Conservation (phyloP, 2,888 invertebrate genomes). For the Axea sp. region DNA sequence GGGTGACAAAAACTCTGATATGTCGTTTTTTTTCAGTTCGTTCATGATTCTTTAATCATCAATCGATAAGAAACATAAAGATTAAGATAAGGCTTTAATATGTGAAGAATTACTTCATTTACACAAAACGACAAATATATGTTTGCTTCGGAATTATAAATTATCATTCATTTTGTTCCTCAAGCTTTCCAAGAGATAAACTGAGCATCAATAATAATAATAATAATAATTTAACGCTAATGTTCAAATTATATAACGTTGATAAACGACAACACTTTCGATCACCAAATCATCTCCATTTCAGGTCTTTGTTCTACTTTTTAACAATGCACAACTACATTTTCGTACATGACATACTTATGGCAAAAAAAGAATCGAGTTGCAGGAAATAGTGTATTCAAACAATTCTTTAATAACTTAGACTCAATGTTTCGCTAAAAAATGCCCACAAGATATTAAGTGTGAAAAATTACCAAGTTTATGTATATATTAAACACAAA, state of each 20-base stretch:
- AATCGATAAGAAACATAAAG: conserved; percentile 48
- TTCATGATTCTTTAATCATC: conserved; percentile 46
- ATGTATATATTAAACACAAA: too few relatives aligned
- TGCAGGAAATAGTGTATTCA: background rate
- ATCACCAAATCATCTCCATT: conserved; percentile 10
- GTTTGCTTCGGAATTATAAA: conserved; percentile 24
- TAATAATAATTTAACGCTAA: conserved; percentile 35
- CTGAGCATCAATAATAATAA: conserved; percentile 37
- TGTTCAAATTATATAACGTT: conserved; percentile 31
- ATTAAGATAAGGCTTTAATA: conserved; percentile 39
- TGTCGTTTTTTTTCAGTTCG: conserved; percentile 7
- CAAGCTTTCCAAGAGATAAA: conserved; percentile 25
- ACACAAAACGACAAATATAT: conserved; percentile 9
- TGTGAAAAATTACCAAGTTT: too few relatives aligned
- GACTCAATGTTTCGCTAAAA: too few relatives aligned
- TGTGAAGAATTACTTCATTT: conserved; percentile 34
- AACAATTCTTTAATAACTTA: too few relatives aligned
- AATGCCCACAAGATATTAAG: too few relatives aligned
- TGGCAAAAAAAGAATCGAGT: background rate
- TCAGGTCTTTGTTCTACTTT: conserved; percentile 13
- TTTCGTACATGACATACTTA: conserved; percentile 3
- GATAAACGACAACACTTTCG: background rate
- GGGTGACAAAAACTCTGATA: conserved; percentile 35
- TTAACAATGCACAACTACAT: background rate
- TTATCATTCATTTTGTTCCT: conserved; percentile 39